phyloP scores from a whole-genome alignment of 2,888 invertebrate genomes.

The Spisula subtruncata region DNA sequence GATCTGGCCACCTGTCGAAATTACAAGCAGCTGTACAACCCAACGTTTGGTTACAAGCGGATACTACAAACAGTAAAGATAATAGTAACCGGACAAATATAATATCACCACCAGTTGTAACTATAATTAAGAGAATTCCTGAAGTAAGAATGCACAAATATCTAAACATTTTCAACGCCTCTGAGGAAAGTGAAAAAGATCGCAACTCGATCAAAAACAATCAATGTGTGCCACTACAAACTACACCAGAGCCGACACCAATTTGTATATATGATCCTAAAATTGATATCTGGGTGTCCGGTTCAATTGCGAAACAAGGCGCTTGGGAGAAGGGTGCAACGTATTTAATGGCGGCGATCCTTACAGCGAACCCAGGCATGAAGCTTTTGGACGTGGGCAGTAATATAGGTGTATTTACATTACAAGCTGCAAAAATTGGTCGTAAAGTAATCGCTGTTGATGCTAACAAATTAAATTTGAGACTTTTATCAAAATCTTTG shows the following conservation, averaged over 20 bases:
- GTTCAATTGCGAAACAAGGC: not conserved
- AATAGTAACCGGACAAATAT: too few relatives aligned
- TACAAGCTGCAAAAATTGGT: constrained; percentile 72
- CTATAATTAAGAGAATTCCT: not conserved
- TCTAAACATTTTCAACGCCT: not conserved
- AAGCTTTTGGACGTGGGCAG: constrained; percentile 74
- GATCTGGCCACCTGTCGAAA: too few relatives aligned
- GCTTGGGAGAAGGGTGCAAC: not conserved
- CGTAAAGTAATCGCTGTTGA: constrained; percentile 72
- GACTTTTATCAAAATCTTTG: constrained; percentile 67
- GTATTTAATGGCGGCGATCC: not conserved
- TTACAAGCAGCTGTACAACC: too few relatives aligned
- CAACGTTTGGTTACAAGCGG: too few relatives aligned
- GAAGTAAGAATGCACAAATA: not conserved
- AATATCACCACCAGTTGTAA: too few relatives aligned
- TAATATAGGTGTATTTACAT: constrained; percentile 75
- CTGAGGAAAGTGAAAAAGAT: not conserved
- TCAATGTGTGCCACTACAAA: not conserved
- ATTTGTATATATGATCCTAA: not conserved
- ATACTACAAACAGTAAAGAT: too few relatives aligned
- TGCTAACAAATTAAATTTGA: constrained; percentile 61
- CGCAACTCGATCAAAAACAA: not conserved
- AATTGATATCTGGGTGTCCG: not conserved
- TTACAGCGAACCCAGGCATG: constrained; percentile 30
- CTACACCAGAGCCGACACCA: not conserved